Conservation (phyloP, 2,113 vertebrate genomes). For the Semnornis frantzii region DNA sequence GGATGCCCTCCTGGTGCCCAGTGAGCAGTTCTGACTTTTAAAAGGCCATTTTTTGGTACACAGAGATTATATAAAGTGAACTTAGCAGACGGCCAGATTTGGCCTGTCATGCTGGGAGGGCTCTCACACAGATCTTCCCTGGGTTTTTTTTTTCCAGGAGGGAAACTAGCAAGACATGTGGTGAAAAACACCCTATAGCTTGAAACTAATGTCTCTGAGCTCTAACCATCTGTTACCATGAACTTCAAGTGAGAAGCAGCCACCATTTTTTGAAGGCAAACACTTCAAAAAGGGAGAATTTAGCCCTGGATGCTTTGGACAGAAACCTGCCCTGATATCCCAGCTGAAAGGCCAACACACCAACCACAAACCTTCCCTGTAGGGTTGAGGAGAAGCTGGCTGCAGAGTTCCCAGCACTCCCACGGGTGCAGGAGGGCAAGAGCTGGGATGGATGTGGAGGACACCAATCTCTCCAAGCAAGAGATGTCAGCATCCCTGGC, state of each 20-base stretch:
- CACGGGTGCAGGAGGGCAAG: neutral
- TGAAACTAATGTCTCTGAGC: slow-evolving; percentile 37
- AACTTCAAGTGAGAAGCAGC: slow-evolving; percentile 54
- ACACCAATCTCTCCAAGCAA: fast-evolving
- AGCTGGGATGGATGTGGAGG: neutral
- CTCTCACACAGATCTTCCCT: neutral
- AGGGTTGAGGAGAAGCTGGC: neutral
- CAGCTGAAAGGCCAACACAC: neutral
- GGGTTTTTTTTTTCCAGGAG: neutral
- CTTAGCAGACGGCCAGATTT: slow-evolving; percentile 36
- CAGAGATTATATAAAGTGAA: slow-evolving; percentile 33
- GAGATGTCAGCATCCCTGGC: neutral
- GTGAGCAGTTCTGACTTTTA: neutral
- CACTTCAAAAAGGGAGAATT: neutral
- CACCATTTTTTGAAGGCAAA: slow-evolving; percentile 28
- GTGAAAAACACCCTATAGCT: slow-evolving; percentile 51
- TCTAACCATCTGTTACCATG: slow-evolving; percentile 47
- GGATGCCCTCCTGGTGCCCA: neutral
- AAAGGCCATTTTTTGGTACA: neutral
- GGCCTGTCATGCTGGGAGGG: slow-evolving; percentile 22
- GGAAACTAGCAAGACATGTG: slow-evolving; percentile 54
- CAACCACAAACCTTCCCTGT: neutral
- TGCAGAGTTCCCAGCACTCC: neutral
- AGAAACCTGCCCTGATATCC: neutral
- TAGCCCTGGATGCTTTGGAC: neutral